These are phyloP conservation scores for Conops quadrifasciatus DNA, from an alignment of 2,888 invertebrate species.

Conservation along the genomic window DNA sequence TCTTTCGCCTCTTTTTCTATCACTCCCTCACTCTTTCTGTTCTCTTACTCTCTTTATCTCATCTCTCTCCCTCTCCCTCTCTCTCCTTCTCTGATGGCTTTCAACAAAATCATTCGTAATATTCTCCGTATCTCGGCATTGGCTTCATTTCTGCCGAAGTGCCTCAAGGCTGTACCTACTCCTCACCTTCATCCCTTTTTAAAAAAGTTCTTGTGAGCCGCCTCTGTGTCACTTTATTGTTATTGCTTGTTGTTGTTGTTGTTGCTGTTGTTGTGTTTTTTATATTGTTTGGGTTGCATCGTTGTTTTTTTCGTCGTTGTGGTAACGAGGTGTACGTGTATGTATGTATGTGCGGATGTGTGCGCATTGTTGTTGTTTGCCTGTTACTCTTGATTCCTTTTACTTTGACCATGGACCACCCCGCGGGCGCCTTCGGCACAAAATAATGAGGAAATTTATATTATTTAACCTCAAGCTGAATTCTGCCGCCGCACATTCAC, in stretches of 20 bases:
- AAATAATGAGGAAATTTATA: constrained; percentile 44
- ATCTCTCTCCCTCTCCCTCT: too few species aligned
- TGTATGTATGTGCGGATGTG: not conserved
- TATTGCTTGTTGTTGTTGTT: not conserved
- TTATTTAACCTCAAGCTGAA: constrained; percentile 38
- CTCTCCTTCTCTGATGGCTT: too few species aligned
- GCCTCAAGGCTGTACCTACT: constrained; percentile 12
- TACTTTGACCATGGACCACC: not conserved
- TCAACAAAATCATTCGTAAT: constrained; percentile 26
- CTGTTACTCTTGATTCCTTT: too few species aligned
- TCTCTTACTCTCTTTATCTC: too few species aligned
- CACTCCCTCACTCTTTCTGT: too few species aligned
- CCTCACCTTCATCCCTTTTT: not conserved
- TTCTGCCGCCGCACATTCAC: constrained; percentile 35
- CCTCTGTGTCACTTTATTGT: not conserved
- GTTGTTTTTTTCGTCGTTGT: not conserved
- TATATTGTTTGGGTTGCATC: constrained; percentile 6
- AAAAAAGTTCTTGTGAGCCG: not conserved
- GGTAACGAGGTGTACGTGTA: too few species aligned
- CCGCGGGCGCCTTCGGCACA: constrained; percentile 16
- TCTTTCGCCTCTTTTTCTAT: too few species aligned
- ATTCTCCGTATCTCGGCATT: constrained; percentile 38
- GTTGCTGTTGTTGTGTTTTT: not conserved
- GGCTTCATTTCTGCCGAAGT: constrained; percentile 38
- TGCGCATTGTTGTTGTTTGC: constrained; percentile 3